phyloP scores from a whole-genome alignment of 2,888 invertebrate species.

The Tanytarsus gracilentus region DNA sequence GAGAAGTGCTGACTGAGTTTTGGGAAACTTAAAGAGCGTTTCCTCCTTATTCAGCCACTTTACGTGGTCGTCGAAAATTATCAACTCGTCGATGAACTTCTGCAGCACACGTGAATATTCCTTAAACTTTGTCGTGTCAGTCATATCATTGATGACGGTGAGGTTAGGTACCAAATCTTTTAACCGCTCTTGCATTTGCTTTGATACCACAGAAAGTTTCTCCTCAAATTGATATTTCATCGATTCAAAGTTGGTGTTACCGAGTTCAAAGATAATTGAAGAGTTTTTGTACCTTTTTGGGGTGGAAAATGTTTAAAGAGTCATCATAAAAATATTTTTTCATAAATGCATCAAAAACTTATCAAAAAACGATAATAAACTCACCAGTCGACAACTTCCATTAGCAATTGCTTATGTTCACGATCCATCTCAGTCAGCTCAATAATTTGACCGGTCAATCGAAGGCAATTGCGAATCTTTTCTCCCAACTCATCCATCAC shows the following conservation, averaged over 20 bases:
- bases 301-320: too few relatives aligned
- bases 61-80: conserved; percentile 65
- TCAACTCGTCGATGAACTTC: conserved; percentile 63
- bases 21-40: conserved; percentile 69
- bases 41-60: conserved; percentile 88
- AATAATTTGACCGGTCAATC: conserved; percentile 59
- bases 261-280: conserved; percentile 69
- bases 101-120: conserved; percentile 72
- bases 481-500: conserved; percentile 60
- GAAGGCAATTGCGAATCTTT: conserved; percentile 58
- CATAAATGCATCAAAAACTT: too few relatives aligned
- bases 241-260: conserved; percentile 69
- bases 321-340: too few relatives aligned
- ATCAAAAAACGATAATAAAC: too few relatives aligned
- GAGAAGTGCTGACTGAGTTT: conserved; percentile 65
- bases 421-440: conserved; percentile 65
- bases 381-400: conserved; percentile 79
- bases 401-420: conserved; percentile 70
- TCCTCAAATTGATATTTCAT: conserved; percentile 81
- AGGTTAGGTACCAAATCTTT: conserved; percentile 64
- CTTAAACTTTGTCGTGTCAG: conserved; percentile 59
- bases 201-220: conserved; percentile 57
- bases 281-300: conserved; percentile 68
- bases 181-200: conserved; percentile 60
- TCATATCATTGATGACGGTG: conserved; percentile 75